Evolutionary conservation across 1,140 invertebrate genomes (phyloP), one percentile per base, ranked within the genome.

Genomic region (Ganaspis sp.): DNA sequence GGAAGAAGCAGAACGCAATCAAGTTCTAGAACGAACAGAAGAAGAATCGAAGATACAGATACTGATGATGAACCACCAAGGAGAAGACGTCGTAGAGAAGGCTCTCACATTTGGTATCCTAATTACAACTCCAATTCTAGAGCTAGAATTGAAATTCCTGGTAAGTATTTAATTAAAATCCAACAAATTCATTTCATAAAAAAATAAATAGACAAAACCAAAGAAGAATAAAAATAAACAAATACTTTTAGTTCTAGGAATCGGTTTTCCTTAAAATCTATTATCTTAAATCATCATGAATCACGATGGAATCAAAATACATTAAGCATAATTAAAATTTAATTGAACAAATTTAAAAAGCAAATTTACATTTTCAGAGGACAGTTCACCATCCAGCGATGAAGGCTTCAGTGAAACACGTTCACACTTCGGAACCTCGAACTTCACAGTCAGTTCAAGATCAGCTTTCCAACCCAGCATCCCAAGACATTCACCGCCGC

Each of bases 381-480:
- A 83, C n/a, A 82, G 73, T 58, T 87, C 87, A 17, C 78, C 84
- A n/a, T 85, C 84, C 0, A 87, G 81, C 15, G 83, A 88, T 12
- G 86, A 87, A 69, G 80, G 73, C 9, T 75, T 81, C 15, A 79
- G 21, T 6, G 75, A 78, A 78, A 70, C 45, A 17, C 38, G 72
- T 23, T 58, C 76, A 12, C 81, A 82, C 17, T 73, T 58, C 1
- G 26, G 79, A n/a, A 23, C 79, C 1, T 84, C 85, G 8, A 85
- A 84, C 21, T 91, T 91, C 21, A 89, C 87, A 12, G 84, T 89
- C 9, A 90, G 89, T 3, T 89, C 84, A 21, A 85, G 85, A 11
- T 90, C 89, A 3, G 90, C 89, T 0, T 91, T 90, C 80, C 87
- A 91, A 53, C 87, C 86, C 3, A 87, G 74, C 71, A 38, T 76